Conservation (phyloP, 2,113 vertebrate species). For the Atractosteus spatula region DNA sequence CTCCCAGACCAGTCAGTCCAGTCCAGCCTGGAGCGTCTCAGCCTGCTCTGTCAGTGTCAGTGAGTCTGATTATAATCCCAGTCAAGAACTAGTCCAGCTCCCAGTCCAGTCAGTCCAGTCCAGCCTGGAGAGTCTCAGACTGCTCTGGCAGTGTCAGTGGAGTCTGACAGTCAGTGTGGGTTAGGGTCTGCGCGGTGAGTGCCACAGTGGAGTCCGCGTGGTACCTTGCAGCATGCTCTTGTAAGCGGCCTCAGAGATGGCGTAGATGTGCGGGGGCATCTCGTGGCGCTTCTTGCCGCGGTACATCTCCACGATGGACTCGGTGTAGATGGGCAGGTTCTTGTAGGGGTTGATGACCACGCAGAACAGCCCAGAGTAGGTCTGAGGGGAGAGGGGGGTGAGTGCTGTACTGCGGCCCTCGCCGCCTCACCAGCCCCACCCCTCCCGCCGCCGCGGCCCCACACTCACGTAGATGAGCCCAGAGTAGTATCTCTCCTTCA, state of each 20-base stretch:
- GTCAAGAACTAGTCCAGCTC: too few relatives aligned
- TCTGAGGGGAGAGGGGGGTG: conserved; percentile 51
- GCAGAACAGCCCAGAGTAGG: conserved; percentile 89
- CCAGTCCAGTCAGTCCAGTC: too few relatives aligned
- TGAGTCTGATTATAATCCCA: too few relatives aligned
- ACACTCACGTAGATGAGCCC: conserved; percentile 72
- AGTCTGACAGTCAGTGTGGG: too few relatives aligned
- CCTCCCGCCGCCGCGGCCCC: too few relatives aligned
- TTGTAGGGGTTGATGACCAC: conserved; percentile 93
- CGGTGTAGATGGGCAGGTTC: conserved; percentile 87
- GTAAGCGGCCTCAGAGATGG: conserved; percentile 86
- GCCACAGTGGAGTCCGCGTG: background rate
- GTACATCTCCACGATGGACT: conserved; percentile 90
- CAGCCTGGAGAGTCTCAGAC: too few relatives aligned
- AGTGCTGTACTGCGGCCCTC: background rate
- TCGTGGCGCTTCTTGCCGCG: conserved; percentile 89
- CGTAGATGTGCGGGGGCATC: conserved; percentile 88
- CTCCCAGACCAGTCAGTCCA: too few relatives aligned
- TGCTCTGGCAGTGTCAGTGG: too few relatives aligned
- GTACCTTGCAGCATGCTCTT: conserved; percentile 91
- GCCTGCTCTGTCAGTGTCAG: too few relatives aligned
- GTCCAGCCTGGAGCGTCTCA: too few relatives aligned
- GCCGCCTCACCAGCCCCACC: too few relatives aligned
- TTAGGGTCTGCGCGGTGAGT: too few relatives aligned
- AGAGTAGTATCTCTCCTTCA: conserved; percentile 74